phyloP scores from a whole-genome alignment of 2,113 vertebrate species.

The Galbula dea region DNA sequence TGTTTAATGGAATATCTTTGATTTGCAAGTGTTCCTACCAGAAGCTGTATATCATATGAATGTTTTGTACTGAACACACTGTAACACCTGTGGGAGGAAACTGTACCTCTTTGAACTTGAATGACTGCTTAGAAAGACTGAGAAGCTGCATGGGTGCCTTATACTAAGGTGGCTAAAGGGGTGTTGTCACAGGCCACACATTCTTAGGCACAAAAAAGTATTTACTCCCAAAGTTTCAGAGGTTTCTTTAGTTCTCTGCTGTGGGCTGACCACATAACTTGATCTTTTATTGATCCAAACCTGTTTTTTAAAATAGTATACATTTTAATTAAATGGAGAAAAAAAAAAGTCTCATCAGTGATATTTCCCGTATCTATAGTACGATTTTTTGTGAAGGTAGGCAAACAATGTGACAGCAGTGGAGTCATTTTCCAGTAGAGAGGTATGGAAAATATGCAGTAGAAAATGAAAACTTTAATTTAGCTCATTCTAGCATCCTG shows the following conservation, averaged over 20 bases:
- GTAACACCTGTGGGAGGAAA: accelerated
- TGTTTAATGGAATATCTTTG: not conserved
- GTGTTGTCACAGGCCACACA: not conserved
- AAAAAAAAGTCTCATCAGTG: not conserved
- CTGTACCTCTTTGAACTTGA: accelerated
- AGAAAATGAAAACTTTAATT: not conserved
- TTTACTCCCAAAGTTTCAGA: not conserved
- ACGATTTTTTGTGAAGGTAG: not conserved
- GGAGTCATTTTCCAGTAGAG: not conserved
- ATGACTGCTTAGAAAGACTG: accelerated
- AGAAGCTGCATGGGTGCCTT: too few species aligned
- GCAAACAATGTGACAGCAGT: not conserved
- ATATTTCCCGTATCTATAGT: not conserved
- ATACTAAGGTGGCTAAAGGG: accelerated
- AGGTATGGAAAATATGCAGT: not conserved
- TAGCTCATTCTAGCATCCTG: not conserved
- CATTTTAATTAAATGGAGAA: not conserved
- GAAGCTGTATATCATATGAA: accelerated
- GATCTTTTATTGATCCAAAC: not conserved
- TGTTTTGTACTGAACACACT: accelerated
- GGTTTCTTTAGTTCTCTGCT: not conserved
- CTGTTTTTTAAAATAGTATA: not conserved
- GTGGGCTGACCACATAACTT: not conserved
- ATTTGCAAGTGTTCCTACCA: not conserved
- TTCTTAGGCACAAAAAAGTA: not conserved